Base-by-base conservation (phyloP, 2,113 vertebrate species). In the Hippocampus mohnikei region DNA sequence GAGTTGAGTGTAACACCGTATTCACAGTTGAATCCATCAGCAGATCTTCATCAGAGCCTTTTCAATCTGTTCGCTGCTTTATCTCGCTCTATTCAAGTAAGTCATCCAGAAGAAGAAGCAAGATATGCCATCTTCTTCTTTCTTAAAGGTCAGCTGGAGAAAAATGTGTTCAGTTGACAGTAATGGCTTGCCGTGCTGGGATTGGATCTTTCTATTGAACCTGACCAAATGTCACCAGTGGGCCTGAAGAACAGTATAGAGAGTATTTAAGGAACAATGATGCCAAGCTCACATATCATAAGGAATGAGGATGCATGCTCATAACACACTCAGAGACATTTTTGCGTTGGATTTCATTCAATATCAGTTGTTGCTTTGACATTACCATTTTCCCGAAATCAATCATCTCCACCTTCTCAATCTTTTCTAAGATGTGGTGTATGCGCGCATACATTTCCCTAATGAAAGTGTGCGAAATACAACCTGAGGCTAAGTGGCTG, bases 61-160 rank as follows among this genome's bases (percentile, higher is more conserved):
- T 81, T 85, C 42, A 12, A 21, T 40, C 72, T 70, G 74, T 77
- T 83, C 74, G 72, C 53, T 55, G 78, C 82, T 89, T 88, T 77
- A 85, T 83, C 83, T 86, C 78, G 59, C 78, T 75, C 64, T 69
- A 55, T 81, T 79, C 71, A 78, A 87, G 73, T 71, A 72, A 65
- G 78, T 46, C 63, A 65, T 27, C 65, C 78, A 78, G 74, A 67
- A 77, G 75, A 56, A 65, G 78, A 73, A 65, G 56, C 81, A 75
- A 87, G 88, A 67, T 79, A 82, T 84, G 77, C 55, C 70, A 76
- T 90, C 87, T 87, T 88, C 89, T 79, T 72, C 83, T 82, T 74
- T 67, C 74, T 80, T 84, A 89, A 92, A 91, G 90, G 88, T 89
- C 86, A 89, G 69, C 63, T 20, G 37, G 40, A 55, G 33, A 72